Base-by-base conservation (phyloP, 2,888 invertebrate species). In the Ceratothoa steindachneri region DNA sequence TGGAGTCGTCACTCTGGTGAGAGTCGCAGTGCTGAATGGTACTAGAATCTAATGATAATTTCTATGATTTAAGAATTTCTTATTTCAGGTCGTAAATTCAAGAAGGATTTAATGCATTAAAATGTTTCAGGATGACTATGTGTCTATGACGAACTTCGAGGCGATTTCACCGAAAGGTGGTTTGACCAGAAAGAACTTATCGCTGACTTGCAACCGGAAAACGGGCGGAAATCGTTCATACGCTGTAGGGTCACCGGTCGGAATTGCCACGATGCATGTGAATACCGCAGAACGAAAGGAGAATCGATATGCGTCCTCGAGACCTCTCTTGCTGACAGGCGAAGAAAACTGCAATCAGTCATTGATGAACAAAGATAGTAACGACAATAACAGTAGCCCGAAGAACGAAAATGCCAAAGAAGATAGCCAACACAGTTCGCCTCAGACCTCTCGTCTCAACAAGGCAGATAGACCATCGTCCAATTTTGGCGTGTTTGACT, bases 401-500 rank as follows among this genome's bases (percentile, higher is more conserved):
- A 15, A 41, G 15, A 41, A 41, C 15, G 41, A 41, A 41, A 15
- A 15, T 9, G 41, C 7, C 15, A 41, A 41, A 41, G 15, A 5
- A 41, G 41, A 41, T 9, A 41, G 7, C 41, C 41, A 41, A 9
- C 41, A 41, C 5, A 15, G 41, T 5, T 41, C 41, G 41, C 5
- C 7, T 41, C 41, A 41, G 41, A 41, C 41, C 41, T 41, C 41
- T 15, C 5, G 41, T 41, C 15, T 41, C 5, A 41, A 5, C 7
- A 15, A 41, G 15, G 41, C 15, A 41, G 41, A 41, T 15, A 41
- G 41, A 41, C 41, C 41, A 9, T 22, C 91, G 80, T 80, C 81
- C 2, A 93, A 93, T 84, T 88, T 90, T 83, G 93, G 90, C 81
- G 92, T 90, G 77, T 93, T 91, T 85, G 93, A 93, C 85, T 93